phyloP scores from a whole-genome alignment of 2,797 vertebrate genomes.

The Bryconaethiops microstoma region DNA sequence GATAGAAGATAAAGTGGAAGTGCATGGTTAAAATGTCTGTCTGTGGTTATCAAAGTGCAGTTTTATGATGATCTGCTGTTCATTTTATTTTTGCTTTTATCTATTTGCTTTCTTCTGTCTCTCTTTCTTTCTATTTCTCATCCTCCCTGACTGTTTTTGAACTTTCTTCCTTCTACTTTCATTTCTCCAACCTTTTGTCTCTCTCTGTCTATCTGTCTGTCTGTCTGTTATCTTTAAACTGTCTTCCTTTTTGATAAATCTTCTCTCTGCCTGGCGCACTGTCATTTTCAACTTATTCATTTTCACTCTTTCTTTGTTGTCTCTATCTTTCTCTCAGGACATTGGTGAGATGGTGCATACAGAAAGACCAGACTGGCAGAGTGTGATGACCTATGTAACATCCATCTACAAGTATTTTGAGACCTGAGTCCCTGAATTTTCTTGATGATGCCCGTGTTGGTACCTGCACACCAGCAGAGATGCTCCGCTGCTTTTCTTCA shows the following conservation, averaged over 20 bases:
- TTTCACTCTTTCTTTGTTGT: slow-evolving; percentile 16
- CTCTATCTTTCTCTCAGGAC: slow-evolving; percentile 72
- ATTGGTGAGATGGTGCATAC: slow-evolving; percentile 88
- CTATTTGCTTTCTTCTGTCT: not conserved
- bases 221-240: not conserved
- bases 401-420: slow-evolving; percentile 92
- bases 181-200: not conserved
- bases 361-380: slow-evolving; percentile 88
- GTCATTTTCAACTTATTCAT: not conserved
- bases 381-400: slow-evolving; percentile 87
- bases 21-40: not conserved
- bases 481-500: not conserved
- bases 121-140: not conserved
- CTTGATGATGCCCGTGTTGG: not conserved
- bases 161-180: not conserved
- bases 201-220: not conserved
- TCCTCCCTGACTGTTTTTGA: not conserved
- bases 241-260: not conserved
- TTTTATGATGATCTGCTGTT: not conserved
- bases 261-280: not conserved
- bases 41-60: not conserved
- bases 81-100: not conserved
- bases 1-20: not conserved
- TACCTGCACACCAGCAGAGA: not conserved
- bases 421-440: slow-evolving; percentile 74